phyloP scores from a whole-genome alignment of 1,140 invertebrate species.

The Cyphomyrmex costatus region DNA sequence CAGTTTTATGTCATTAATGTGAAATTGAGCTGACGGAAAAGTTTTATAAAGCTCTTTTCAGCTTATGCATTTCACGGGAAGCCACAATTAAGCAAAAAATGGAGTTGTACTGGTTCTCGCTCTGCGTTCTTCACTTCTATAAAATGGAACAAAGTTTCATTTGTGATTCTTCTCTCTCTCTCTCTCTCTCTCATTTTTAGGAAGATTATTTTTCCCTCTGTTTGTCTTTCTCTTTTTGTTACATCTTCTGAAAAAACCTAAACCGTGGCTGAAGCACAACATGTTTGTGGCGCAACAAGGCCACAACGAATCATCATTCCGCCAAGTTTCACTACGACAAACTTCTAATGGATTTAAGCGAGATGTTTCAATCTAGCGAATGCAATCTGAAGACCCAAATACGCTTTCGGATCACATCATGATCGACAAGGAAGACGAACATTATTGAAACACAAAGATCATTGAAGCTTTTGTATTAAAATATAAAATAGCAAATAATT shows the following conservation, averaged over 20 bases:
- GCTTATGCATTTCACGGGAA: neutral
- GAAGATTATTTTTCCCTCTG: constrained; percentile 14
- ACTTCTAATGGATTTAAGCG: constrained; percentile 13
- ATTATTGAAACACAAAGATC: neutral
- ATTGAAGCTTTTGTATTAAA: neutral
- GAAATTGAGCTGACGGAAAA: constrained; percentile 10
- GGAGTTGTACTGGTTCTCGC: constrained; percentile 14
- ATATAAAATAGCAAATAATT: neutral
- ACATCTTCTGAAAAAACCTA: neutral
- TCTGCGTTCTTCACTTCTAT: neutral
- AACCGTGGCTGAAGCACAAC: neutral
- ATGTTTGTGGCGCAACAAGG: constrained; percentile 38
- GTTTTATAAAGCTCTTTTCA: constrained; percentile 9
- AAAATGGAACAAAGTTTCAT: constrained; percentile 15
- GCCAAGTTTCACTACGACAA: neutral
- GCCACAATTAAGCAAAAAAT: constrained; percentile 23
- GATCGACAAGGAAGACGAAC: neutral
- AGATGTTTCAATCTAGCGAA: neutral
- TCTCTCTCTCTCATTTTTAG: constrained; percentile 26
- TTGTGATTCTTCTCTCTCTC: constrained; percentile 14
- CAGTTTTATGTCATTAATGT: constrained; percentile 14
- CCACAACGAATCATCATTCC: neutral
- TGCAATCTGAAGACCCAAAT: neutral
- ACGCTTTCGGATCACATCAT: neutral
- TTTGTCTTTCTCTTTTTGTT: constrained; percentile 19